Conservation (phyloP, 2,113 vertebrate species). For the Apeltes quadracus region DNA sequence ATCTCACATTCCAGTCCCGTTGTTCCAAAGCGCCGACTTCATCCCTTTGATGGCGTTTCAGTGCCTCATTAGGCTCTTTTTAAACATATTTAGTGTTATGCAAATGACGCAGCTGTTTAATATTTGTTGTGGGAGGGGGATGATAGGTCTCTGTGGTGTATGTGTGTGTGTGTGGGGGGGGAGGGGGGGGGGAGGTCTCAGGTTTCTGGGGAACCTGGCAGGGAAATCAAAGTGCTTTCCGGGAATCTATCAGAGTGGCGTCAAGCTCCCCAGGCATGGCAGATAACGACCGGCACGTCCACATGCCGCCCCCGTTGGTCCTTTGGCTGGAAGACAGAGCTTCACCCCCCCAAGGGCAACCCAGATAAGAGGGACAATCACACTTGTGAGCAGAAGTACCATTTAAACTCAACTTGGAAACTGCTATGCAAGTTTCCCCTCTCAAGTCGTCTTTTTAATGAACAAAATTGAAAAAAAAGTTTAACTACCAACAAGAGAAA, state of each 20-base stretch:
- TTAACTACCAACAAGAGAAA: no score
- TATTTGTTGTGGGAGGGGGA: no score
- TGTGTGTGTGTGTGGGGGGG: no score
- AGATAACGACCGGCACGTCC: slow-evolving; percentile 45
- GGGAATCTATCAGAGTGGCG: slow-evolving; percentile 52
- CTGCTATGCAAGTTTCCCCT: no score
- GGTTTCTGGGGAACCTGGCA: slow-evolving; percentile 53
- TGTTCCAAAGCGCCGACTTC: no score
- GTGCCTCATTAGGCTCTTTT: slow-evolving; percentile 6
- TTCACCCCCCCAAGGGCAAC: not conserved
- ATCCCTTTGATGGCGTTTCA: not conserved
- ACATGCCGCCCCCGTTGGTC: not conserved
- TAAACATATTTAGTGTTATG: slow-evolving; percentile 41
- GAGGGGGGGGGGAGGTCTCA: slow-evolving; percentile 52
- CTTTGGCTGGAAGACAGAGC: slow-evolving; percentile 15
- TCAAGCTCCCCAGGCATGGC: slow-evolving; percentile 48
- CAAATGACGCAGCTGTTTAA: slow-evolving; percentile 47
- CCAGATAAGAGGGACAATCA: slow-evolving; percentile 8
- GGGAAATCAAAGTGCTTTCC: slow-evolving; percentile 58
- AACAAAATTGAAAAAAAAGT: no score
- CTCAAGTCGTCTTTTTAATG: no score
- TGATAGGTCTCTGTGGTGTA: no score
- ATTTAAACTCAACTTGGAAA: no score
- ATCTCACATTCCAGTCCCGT: not conserved
- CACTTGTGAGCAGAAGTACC: slow-evolving; percentile 25